Evolutionary conservation across 2,113 vertebrate species (phyloP), one percentile per base, ranked within the genome.

Genomic region (Bujurquina vittata): DNA sequence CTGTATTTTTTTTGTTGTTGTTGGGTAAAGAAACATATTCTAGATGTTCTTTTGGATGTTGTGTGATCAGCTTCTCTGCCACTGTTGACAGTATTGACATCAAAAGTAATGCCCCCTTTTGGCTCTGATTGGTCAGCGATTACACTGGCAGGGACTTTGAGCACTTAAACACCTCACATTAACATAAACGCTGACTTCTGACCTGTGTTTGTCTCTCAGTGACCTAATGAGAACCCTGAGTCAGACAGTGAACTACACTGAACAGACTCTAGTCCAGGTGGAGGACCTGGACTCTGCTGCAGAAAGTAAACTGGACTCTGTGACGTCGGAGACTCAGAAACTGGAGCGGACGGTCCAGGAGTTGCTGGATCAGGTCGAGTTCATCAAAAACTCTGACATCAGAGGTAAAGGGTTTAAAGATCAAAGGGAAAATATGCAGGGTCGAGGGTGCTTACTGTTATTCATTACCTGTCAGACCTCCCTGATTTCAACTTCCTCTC

Each of bases 331-430:
- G 20, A 95, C 96, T 52, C 95, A 96, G 80, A 97, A 95, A 72
- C 93, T 99, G 1, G 96, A 98, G 79, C 93, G 23, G 0, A 96
- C 96, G 0, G 96, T 98, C 82, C 96, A 96, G 56, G 96, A 98
- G 63, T 95, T 99, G 73, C 95, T 95, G 76, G 96, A 97, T 29
- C 98, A 98, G 80, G 93, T 99, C 4, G 97, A 99, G 92, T 97
- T 97, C 85, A 97, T 99, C 88, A 99, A 99, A 91, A 99, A 99
- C 91, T 99, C 98, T 1, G 97, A 99, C 91, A 92, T 99, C 86
- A 95, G 95, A 79, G 98, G 98, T 99, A 43, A 78, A 20, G 10
- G n/a, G 69, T n/a, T 82, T 10, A 75, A 7, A 37, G 8, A 10
- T 60, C n/a, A 60, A 20, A 11, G 31, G 2, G 22, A 17, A 46